Percentiles rank a stretch among this genome's conserved stretches.
Conservation (phyloP, 2,797 vertebrate genomes). For the Lophius americanus region DNA sequence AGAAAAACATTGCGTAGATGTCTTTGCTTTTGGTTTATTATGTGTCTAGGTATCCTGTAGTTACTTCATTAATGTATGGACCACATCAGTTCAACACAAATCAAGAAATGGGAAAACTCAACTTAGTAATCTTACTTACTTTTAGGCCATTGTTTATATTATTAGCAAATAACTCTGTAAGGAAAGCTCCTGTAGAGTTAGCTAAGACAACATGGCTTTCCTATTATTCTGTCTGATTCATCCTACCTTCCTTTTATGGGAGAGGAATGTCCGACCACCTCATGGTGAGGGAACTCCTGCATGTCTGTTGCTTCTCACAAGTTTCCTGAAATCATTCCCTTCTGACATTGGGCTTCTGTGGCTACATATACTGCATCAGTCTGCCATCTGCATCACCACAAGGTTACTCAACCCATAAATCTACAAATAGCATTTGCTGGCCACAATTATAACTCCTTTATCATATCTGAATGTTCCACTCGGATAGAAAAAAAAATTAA, state of each 20-base stretch:
- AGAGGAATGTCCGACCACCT: conserved; percentile 42
- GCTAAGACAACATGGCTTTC: neutral
- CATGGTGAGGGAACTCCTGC: conserved; percentile 11
- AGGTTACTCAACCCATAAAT: conserved; percentile 29
- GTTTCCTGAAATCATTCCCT: conserved; percentile 8
- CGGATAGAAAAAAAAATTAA: conserved; percentile 40
- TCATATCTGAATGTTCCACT: conserved; percentile 42
- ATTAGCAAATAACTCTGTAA: too few relatives aligned
- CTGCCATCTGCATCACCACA: conserved; percentile 27
- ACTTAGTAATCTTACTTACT: neutral
- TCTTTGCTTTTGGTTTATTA: neutral
- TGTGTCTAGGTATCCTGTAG: neutral
- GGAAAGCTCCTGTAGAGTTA: neutral
- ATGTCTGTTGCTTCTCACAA: conserved; percentile 14
- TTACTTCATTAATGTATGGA: conserved; percentile 3
- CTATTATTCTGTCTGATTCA: conserved; percentile 28
- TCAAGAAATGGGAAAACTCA: neutral
- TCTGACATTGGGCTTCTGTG: conserved; percentile 2
- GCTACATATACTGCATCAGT: neutral
- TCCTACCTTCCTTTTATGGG: conserved; percentile 49
- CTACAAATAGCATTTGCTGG: conserved; percentile 36
- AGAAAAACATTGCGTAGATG: neutral
- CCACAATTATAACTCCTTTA: conserved; percentile 39
- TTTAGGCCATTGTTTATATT: neutral
- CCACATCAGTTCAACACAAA: conserved; percentile 2